Evolutionary conservation across 2,888 invertebrate species (phyloP).

Genomic region (Parascotia fuliginaria): DNA sequence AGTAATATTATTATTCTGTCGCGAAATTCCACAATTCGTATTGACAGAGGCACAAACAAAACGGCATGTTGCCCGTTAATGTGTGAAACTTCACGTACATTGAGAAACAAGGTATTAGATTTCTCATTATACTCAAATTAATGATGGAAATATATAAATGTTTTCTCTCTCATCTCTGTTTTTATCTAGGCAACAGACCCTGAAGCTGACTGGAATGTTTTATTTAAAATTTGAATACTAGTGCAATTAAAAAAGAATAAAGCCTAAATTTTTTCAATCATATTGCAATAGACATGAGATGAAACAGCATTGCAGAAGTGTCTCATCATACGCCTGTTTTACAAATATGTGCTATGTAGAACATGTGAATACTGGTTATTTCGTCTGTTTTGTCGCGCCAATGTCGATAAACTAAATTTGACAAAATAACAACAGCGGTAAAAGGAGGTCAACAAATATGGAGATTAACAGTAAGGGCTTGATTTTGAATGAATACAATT

Average conservation of each 20-base stretch:
- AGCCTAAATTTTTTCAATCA: no score
- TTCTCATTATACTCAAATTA: constrained; percentile 7
- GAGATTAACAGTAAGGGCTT: no score
- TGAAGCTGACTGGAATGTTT: no score
- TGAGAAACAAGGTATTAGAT: constrained; percentile 1
- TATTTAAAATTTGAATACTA: no score
- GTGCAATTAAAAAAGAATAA: no score
- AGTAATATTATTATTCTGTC: constrained; percentile 5
- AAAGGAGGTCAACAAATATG: no score
- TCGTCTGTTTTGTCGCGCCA: background rate
- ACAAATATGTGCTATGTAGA: background rate
- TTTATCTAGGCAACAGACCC: no score
- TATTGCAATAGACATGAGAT: no score
- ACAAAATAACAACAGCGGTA: background rate
- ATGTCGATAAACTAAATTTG: background rate
- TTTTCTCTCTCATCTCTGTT: no score
- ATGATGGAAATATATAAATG: background rate
- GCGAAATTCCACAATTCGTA: constrained; percentile 29
- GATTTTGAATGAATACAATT: no score
- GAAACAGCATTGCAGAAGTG: no score
- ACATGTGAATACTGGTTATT: background rate
- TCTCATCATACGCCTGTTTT: background rate
- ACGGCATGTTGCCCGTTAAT: constrained; percentile 15
- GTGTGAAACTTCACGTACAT: constrained; percentile 15
- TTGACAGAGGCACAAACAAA: constrained; percentile 18